Percentiles rank a stretch among this genome's conserved stretches.
These are phyloP conservation scores for Irena cyanogastra DNA, from an alignment of 2,113 vertebrate genomes.

Conservation along the genomic window DNA sequence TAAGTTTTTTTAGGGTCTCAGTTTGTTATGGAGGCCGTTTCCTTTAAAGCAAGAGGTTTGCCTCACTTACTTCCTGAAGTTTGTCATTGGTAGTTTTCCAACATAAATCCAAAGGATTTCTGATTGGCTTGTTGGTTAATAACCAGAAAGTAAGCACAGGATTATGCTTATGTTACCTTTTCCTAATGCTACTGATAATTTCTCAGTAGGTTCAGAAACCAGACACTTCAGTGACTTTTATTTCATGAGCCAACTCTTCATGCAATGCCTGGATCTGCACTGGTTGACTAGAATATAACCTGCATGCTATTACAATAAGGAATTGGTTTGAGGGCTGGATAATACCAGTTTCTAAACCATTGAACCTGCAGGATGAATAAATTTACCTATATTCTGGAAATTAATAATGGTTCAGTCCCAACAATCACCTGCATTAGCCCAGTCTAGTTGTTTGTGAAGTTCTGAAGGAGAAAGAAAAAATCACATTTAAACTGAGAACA, in stretches of 20 bases:
- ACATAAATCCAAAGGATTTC: background rate
- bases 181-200: background rate
- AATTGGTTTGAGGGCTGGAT: background rate
- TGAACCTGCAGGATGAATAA: background rate
- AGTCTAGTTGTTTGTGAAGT: background rate
- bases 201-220: background rate
- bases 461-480: background rate
- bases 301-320: background rate
- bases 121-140: background rate
- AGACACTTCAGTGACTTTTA: background rate
- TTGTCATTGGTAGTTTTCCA: background rate
- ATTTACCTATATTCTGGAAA: background rate
- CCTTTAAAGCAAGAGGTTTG: background rate
- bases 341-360: background rate
- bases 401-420: background rate
- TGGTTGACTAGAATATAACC: background rate
- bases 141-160: background rate
- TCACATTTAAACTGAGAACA: background rate
- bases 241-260: background rate
- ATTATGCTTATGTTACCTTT: background rate
- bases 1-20: background rate
- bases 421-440: background rate
- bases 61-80: background rate
- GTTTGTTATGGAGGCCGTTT: background rate
- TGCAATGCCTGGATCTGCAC: background rate